phyloP scores from a whole-genome alignment of 2,113 vertebrate species.

The Oryzias curvinotus region DNA sequence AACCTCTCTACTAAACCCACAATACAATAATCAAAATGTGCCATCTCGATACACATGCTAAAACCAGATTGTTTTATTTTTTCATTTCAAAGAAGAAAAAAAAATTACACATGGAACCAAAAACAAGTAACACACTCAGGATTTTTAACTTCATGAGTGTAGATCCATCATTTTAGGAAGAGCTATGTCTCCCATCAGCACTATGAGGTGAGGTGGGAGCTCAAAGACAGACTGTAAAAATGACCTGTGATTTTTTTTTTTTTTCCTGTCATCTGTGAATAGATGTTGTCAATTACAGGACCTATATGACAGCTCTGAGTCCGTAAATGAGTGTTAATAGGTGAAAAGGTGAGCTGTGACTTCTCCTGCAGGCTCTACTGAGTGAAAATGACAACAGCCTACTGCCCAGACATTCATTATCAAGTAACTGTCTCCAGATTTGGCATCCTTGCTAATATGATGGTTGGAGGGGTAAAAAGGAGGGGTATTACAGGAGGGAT shows the following conservation, averaged over 20 bases:
- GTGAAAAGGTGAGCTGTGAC: neutral
- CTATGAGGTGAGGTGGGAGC: neutral
- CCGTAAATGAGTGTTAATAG: neutral
- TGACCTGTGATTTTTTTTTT: neutral
- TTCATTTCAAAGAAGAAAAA: too few species aligned
- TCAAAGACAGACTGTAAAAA: neutral
- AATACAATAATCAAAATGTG: too few species aligned
- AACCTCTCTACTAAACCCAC: too few species aligned
- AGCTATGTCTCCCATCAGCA: neutral
- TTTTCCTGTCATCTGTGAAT: neutral
- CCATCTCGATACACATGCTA: too few species aligned
- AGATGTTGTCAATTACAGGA: neutral
- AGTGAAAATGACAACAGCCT: neutral
- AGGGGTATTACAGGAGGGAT: neutral
- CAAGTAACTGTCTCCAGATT: constrained; percentile 9
- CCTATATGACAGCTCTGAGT: neutral
- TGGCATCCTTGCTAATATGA: constrained; percentile 5
- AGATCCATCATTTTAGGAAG: too few species aligned
- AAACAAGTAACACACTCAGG: too few species aligned
- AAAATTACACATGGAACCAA: too few species aligned
- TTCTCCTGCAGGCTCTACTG: neutral
- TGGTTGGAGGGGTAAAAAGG: neutral
- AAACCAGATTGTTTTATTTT: too few species aligned
- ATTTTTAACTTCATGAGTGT: too few species aligned
- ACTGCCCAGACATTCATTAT: neutral